Base-by-base conservation (phyloP, 2,888 invertebrate genomes). In the Parochlus steinenii region DNA sequence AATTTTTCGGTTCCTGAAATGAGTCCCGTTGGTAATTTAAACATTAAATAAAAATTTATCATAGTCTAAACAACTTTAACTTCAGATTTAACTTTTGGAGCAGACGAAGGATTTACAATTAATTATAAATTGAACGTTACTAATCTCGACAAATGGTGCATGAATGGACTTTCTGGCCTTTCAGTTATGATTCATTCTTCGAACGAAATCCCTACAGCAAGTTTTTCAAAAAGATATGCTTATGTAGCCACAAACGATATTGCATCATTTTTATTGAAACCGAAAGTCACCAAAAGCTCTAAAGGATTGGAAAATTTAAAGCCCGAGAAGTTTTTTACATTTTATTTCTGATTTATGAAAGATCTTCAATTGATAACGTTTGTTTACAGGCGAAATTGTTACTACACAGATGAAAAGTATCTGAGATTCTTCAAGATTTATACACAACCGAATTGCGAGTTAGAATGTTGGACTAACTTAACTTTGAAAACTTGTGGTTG, bases 231-330 rank as follows among this genome's bases (percentile, higher is more conserved):
- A 42, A 74, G 77, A 49, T 78, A 73, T 48, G 76, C 78, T 51
- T 62, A 77, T 35, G 69, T 71, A 7, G 76, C 78, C 7, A 55
- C 75, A 38, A 69, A 71, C 37, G 74, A 76, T 49, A 77, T 78
- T 53, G 67, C 78, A 2, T 64, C 77, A 2, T 74, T 76, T 2
- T 70, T 74, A 1, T 70, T 79, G 8, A 71, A 74, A 50, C 79
- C 79, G 1, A 74, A 76, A 51, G 77, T 79, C 65, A 77, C 78
- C 62, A 76, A 74, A 3, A 79, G 78, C 3, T 74, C 75, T 1
- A 65, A 67, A 36, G 73, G 72, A 15, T 54, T 79, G 4, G 62
- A 59, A 44, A 63, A 66, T 35, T 78, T 78, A 42, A 64, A 67
- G 34, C 71, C 77, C 1, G n/a, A n/a, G n/a, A n/a, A n/a, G n/a